A percentile compares a stretch with the other conserved stretches of the same genome.
phyloP scores from a whole-genome alignment of 2,797 vertebrate genomes.

The Meda fulgida region DNA sequence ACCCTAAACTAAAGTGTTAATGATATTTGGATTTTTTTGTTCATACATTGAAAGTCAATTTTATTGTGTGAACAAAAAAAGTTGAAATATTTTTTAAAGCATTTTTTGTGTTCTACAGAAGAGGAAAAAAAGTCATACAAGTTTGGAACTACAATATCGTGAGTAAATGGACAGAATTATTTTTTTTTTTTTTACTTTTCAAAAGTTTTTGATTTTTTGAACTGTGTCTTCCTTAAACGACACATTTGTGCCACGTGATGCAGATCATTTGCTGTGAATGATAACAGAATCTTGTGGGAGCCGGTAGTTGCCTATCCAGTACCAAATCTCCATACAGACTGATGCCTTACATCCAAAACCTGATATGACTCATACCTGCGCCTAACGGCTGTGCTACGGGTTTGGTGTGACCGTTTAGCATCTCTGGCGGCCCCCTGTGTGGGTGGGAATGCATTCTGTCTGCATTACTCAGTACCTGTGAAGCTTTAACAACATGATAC shows the following conservation, averaged over 20 bases:
- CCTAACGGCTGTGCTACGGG: conserved; percentile 26
- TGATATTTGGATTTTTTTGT: neutral
- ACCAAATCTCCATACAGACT: neutral
- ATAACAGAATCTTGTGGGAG: conserved; percentile 5
- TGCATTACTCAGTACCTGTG: conserved; percentile 62
- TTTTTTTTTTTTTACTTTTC: neutral
- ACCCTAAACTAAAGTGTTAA: too few relatives aligned
- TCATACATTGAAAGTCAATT: neutral
- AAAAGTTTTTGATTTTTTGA: too few relatives aligned
- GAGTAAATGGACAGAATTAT: neutral
- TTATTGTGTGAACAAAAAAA: neutral
- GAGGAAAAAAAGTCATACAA: neutral
- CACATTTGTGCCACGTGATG: neutral
- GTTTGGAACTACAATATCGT: neutral
- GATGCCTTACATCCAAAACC: conserved; percentile 36
- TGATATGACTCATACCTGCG: conserved; percentile 46
- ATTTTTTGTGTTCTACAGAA: too few relatives aligned
- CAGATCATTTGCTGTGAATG: conserved; percentile 14
- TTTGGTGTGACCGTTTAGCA: conserved; percentile 51
- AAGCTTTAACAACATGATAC: conserved; percentile 52
- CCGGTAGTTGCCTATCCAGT: neutral
- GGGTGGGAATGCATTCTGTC: conserved; percentile 59
- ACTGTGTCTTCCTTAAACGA: neutral
- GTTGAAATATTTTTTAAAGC: neutral
- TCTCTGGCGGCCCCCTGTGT: conserved; percentile 50